Evolutionary conservation across 92 coral and sea anemone species (phyloP), one percentile per base, ranked within the genome.

Genomic region (Palythoa grandiflora): DNA sequence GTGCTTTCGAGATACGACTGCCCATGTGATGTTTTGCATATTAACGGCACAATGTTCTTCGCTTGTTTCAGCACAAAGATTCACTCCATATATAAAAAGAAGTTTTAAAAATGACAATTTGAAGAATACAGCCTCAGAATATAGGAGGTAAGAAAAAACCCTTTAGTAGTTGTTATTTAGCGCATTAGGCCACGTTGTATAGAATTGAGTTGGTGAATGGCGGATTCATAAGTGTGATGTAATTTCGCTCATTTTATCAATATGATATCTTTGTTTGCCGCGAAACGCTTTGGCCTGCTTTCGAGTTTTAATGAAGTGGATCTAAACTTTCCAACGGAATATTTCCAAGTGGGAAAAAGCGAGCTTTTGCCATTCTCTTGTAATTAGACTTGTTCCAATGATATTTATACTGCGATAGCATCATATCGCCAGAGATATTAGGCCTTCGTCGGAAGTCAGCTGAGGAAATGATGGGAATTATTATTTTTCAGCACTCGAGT

Each of bases 1-100:
- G 86, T 81, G 61, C 86, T 81, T 81, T 81, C 86, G 86, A 81
- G 74, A 71, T 63, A 65, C 47, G 74, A 81, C 86, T 81, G 74
- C 75, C 86, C 86, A 81, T 81, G 86, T 81, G 86, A 81, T 81
- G 55, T 66, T 81, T 81, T 81, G 86, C 86, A 81, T 81, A 81
- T 81, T 81, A 81, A 81, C 86, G 86, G 86, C 75, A 81, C 75
- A 3, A 19, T 81, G 48, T 81, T 68, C 75, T 79, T 68, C 76
- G 75, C 86, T 68, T 44, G 75, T 81, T 81, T 81, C 86, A 81
- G 86, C 86, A 66, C 76, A 66, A 35, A 52, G 2, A 19, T 81
- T 81, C 57, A 17, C 14, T 68, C 38, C 40, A 61, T 66, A 66
- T 44, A 50, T 38, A 57, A 63, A 11, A 36, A 53, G 36, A 10